Conservation (phyloP, 2,113 vertebrate species). For the Urocolius indicus region DNA sequence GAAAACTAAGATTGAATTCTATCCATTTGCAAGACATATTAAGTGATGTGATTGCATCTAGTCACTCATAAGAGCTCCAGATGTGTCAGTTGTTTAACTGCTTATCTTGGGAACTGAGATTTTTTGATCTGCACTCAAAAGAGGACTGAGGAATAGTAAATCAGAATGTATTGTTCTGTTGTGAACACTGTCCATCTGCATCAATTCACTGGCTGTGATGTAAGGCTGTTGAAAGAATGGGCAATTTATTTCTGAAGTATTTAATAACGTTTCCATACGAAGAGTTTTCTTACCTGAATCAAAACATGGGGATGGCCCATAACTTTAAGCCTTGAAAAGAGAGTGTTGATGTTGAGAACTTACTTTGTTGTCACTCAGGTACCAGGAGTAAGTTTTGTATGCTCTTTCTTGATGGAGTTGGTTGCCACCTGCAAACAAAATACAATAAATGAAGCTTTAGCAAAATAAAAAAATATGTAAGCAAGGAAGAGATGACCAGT, state of each 20-base stretch:
- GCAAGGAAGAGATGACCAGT: not conserved
- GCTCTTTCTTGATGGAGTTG: not conserved
- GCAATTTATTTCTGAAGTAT: not conserved
- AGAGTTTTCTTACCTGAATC: not conserved
- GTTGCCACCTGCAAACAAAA: not conserved
- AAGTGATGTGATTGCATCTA: not conserved
- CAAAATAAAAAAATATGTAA: not conserved
- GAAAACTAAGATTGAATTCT: not conserved
- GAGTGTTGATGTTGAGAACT: not conserved
- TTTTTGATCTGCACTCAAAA: not conserved
- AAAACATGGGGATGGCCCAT: not conserved
- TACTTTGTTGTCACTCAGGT: not conserved
- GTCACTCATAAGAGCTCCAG: not conserved
- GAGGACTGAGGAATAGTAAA: not conserved
- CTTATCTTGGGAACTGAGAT: not conserved
- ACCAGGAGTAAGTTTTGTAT: not conserved
- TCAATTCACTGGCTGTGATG: not conserved
- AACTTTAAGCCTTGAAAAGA: not conserved
- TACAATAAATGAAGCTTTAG: not conserved
- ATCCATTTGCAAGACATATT: not conserved
- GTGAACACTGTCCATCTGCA: not conserved
- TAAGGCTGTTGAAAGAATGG: not conserved
- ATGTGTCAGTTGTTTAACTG: not conserved
- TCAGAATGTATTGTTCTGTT: not conserved
- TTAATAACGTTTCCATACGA: slow-evolving; percentile 1